Evolutionary conservation across 2,113 vertebrate genomes (phyloP).

Genomic region (Tupaia chinensis): DNA sequence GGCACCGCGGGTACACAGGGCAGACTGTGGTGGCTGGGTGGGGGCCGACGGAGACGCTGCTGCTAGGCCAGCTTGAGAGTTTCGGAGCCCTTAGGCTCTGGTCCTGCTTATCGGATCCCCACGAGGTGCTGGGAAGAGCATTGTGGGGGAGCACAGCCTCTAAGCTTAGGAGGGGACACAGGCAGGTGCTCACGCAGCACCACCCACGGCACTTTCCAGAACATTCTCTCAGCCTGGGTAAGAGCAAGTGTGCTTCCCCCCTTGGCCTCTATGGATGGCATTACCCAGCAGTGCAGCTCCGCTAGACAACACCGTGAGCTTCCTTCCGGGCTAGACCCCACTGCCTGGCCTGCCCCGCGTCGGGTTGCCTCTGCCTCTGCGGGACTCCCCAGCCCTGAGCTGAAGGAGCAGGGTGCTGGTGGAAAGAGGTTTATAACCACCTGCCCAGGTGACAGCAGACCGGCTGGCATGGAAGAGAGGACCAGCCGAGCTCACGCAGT

Average conservation of each 20-base stretch:
- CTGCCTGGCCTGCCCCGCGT: neutral
- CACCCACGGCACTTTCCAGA: neutral
- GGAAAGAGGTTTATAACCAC: neutral
- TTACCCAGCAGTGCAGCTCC: neutral
- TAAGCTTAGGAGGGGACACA: neutral
- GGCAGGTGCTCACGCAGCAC: neutral
- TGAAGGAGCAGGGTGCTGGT: neutral
- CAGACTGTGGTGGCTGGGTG: neutral
- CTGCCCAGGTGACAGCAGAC: neutral
- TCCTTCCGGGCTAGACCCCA: neutral
- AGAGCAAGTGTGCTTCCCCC: neutral
- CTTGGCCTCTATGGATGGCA: neutral
- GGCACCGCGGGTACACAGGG: too few species aligned
- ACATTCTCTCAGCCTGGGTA: neutral
- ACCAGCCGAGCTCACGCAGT: neutral
- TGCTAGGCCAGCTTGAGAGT: conserved; percentile 6
- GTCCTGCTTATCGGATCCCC: neutral
- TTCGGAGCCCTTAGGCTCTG: conserved; percentile 44
- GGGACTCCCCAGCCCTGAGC: neutral
- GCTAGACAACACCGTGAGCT: neutral
- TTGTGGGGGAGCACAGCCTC: neutral
- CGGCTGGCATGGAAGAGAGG: neutral
- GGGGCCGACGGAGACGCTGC: neutral
- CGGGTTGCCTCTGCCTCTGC: accelerated
- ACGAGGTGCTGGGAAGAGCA: neutral